These are phyloP conservation scores for Platichthys flesus DNA, from an alignment of 2,113 vertebrate species.

Conservation along the genomic window DNA sequence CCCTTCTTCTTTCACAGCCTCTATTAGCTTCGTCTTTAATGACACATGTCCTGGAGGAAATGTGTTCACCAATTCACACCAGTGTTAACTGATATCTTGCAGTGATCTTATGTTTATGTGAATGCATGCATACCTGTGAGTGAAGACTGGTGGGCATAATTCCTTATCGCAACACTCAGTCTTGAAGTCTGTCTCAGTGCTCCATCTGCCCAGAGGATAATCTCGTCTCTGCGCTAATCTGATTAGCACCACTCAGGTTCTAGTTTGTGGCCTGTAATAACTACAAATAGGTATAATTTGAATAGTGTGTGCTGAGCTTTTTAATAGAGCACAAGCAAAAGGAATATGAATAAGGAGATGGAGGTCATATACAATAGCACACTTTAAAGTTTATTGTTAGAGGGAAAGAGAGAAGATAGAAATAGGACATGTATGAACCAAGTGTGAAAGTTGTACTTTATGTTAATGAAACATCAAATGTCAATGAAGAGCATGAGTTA, in stretches of 20 bases:
- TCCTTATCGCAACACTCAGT: neutral
- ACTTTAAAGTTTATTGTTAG: neutral
- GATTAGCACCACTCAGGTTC: conserved; percentile 58
- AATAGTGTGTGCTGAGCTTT: conserved; percentile 13
- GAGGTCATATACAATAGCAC: neutral
- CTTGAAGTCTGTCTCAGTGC: conserved; percentile 9
- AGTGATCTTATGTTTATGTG: neutral
- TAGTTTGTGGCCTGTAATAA: conserved; percentile 12
- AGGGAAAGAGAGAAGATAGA: neutral
- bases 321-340: neutral
- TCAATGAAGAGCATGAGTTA: neutral
- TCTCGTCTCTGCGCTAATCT: conserved; percentile 63
- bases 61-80: neutral
- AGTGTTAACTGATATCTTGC: neutral
- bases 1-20: conserved; percentile 8
- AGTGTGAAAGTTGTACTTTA: neutral
- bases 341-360: neutral
- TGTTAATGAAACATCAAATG: neutral
- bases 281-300: neutral
- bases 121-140: neutral
- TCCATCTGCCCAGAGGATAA: conserved; percentile 70
- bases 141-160: neutral
- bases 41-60: neutral
- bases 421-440: neutral
- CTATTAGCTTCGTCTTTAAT: neutral